Percentiles rank a stretch among this genome's conserved stretches.
These are phyloP conservation scores for Clupea harengus DNA, from an alignment of 2,113 vertebrate species.

Conservation along the genomic window DNA sequence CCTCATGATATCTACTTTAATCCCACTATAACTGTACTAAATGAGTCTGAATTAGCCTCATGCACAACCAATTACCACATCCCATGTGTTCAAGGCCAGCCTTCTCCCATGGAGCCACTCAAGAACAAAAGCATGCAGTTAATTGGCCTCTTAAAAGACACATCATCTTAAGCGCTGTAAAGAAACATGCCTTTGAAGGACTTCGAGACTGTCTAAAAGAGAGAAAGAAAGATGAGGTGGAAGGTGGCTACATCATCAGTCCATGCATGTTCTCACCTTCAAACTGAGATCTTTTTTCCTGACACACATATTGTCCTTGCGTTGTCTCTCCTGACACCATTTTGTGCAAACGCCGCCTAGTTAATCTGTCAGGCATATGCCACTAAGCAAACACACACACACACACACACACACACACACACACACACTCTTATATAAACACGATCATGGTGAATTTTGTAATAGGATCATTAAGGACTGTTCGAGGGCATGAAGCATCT, in stretches of 20 bases:
- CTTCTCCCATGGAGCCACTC: background rate
- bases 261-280: background rate
- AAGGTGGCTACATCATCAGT: background rate
- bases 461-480: too few relatives aligned
- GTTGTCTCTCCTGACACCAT: background rate
- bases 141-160: background rate
- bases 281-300: too few relatives aligned
- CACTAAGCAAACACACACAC: background rate
- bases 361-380: background rate
- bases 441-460: too few relatives aligned
- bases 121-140: background rate
- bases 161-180: background rate
- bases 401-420: background rate
- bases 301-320: background rate
- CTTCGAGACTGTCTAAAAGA: background rate
- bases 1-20: background rate
- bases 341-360: background rate
- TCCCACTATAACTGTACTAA: background rate
- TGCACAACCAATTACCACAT: background rate
- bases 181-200: background rate
- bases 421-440: too few relatives aligned
- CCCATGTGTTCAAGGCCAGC: slow-evolving; percentile 4
- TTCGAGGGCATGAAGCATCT: background rate
- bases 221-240: too few relatives aligned
- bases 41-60: background rate